Conservation (phyloP, 2,113 vertebrate species). For the zebrafish (Danio rerio) region DNA sequence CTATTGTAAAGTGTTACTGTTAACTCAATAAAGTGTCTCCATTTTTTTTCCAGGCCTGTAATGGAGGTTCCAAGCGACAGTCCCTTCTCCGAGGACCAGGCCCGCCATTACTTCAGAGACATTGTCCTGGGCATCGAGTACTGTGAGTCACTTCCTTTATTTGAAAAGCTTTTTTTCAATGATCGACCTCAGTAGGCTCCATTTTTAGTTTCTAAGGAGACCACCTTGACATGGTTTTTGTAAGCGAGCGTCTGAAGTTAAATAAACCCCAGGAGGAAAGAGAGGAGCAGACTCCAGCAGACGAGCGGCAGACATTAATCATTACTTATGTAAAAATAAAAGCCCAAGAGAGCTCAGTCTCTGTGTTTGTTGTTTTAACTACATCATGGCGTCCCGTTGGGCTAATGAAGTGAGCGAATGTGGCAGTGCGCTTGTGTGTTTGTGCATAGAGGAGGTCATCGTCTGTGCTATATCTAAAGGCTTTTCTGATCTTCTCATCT, state of each 20-base stretch:
- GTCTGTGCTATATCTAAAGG: background rate
- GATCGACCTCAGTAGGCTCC: background rate
- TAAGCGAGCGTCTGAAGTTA: background rate
- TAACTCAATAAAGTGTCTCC: constrained; percentile 7
- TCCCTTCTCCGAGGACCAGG: constrained; percentile 89
- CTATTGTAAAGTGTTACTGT: too few species aligned
- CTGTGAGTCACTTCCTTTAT: constrained; percentile 80
- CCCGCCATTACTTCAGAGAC: constrained; percentile 90
- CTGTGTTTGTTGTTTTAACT: constrained; percentile 9
- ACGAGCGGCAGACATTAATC: constrained; percentile 6
- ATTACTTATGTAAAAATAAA: constrained; percentile 29
- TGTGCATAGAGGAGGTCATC: background rate
- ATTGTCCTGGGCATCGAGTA: constrained; percentile 96
- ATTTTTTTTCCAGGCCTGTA: constrained; percentile 80
- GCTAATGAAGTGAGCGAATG: constrained; percentile 25
- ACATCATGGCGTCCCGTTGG: constrained; percentile 12
- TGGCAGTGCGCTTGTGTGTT: constrained; percentile 12
- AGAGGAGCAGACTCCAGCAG: background rate
- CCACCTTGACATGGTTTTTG: constrained; percentile 5
- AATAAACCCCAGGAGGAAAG: background rate
- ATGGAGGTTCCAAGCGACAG: constrained; percentile 94
- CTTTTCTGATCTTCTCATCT: constrained; percentile 8
- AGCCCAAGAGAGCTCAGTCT: background rate
- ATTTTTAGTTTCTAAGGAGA: constrained; percentile 10
- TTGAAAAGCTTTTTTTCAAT: background rate